phyloP scores from a whole-genome alignment of 2,888 invertebrate species.

The Tenthredo mesomela region DNA sequence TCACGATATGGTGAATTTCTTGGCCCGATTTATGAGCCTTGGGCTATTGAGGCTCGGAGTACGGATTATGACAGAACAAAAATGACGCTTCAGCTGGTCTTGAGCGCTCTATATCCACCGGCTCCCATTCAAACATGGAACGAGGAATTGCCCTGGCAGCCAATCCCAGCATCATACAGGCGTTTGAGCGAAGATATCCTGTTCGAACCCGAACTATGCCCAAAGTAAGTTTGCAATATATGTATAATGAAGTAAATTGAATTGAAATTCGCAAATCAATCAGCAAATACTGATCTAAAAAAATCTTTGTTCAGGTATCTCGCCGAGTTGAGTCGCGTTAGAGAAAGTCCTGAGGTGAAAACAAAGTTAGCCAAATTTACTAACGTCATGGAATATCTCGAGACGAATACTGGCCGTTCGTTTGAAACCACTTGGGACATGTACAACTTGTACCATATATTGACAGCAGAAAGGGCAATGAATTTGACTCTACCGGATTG shows the following conservation, averaged over 20 bases:
- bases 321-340: slow-evolving; percentile 61
- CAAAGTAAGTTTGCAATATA: slow-evolving; percentile 55
- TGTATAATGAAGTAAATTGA: neutral
- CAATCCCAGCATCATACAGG: slow-evolving; percentile 79
- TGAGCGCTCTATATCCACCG: slow-evolving; percentile 86
- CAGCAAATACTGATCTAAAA: neutral
- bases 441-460: slow-evolving; percentile 64
- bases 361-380: slow-evolving; percentile 27
- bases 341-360: slow-evolving; percentile 56
- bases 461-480: slow-evolving; percentile 78
- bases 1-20: slow-evolving; percentile 78
- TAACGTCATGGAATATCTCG: slow-evolving; percentile 61
- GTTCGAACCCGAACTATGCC: slow-evolving; percentile 63
- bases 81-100: slow-evolving; percentile 85
- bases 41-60: slow-evolving; percentile 78
- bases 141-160: slow-evolving; percentile 83
- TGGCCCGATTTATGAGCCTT: slow-evolving; percentile 77
- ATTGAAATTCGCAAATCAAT: neutral
- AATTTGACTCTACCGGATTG: slow-evolving; percentile 81
- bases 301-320: slow-evolving; percentile 60
- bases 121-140: slow-evolving; percentile 81
- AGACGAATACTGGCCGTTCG: slow-evolving; percentile 58
- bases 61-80: slow-evolving; percentile 87
- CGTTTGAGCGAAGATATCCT: slow-evolving; percentile 61
- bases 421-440: slow-evolving; percentile 58